These are phyloP conservation scores for Dinomys branickii DNA, from an alignment of 2,113 vertebrate species.

Conservation along the genomic window DNA sequence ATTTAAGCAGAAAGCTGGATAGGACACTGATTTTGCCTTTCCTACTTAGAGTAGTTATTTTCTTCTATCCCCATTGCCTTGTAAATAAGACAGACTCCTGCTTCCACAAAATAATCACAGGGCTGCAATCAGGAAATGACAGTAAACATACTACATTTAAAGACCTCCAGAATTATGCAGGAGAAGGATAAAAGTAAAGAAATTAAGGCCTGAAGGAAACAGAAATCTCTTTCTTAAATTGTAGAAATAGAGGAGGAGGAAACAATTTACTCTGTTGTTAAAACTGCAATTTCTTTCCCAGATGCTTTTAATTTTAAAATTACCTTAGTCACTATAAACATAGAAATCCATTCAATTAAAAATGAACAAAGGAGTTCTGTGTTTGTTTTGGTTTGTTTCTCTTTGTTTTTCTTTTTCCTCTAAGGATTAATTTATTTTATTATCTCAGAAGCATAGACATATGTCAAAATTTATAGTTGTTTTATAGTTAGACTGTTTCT, in stretches of 20 bases:
- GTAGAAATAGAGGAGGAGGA: background rate
- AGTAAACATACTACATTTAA: constrained; percentile 33
- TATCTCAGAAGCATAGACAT: background rate
- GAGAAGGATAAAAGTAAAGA: background rate
- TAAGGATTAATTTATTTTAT: background rate
- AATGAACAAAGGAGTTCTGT: background rate
- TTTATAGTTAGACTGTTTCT: background rate
- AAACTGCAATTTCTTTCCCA: background rate
- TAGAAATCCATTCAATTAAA: constrained; percentile 36
- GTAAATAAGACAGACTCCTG: background rate
- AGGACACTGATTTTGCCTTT: background rate
- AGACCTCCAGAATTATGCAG: background rate
- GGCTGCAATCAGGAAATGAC: background rate
- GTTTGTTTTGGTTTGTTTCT: background rate
- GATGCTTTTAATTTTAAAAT: constrained; percentile 14
- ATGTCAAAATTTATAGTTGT: background rate
- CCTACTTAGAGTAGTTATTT: background rate
- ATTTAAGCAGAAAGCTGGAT: background rate
- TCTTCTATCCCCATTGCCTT: background rate
- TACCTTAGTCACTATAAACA: background rate
- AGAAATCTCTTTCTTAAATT: constrained; percentile 8
- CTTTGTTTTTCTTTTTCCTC: background rate
- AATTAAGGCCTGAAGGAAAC: background rate
- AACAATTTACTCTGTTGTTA: background rate
- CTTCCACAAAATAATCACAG: constrained; percentile 50